Evolutionary conservation across 2,113 vertebrate species (phyloP).

Genomic region (Onychostoma macrolepis): DNA sequence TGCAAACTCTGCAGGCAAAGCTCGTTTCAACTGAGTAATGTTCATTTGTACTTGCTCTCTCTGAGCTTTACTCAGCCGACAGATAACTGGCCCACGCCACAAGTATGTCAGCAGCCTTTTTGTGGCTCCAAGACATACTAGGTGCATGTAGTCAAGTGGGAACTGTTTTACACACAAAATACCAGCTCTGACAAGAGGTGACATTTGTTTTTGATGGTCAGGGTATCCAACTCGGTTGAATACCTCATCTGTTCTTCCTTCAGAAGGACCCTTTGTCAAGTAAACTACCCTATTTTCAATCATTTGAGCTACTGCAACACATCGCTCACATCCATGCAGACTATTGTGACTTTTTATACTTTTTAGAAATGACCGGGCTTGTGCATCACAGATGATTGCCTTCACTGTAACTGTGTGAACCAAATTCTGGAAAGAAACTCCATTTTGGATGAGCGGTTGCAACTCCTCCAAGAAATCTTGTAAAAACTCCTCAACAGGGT

Average conservation of each 20-base stretch:
- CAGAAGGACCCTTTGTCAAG: background rate
- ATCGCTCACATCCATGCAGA: background rate
- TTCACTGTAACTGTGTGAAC: background rate
- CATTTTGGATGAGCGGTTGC: background rate
- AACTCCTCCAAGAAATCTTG: background rate
- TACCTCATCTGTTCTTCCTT: too few species aligned
- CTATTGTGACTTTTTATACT: slow-evolving; percentile 5
- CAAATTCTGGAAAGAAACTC: background rate
- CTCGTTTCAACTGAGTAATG: too few species aligned
- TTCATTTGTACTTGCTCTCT: too few species aligned
- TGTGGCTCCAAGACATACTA: too few species aligned
- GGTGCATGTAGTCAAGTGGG: too few species aligned
- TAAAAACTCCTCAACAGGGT: background rate
- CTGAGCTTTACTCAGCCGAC: background rate
- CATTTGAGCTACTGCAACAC: background rate
- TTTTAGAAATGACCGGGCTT: background rate
- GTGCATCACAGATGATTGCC: background rate
- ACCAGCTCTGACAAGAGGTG: too few species aligned
- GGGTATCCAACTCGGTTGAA: too few species aligned
- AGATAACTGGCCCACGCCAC: background rate
- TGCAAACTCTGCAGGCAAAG: background rate
- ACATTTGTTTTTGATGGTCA: too few species aligned
- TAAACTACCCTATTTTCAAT: background rate
- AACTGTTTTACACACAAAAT: too few species aligned
- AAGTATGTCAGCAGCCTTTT: background rate